Base-by-base conservation (phyloP, 2,797 vertebrate genomes). In the Hydrocynus forskahlii region DNA sequence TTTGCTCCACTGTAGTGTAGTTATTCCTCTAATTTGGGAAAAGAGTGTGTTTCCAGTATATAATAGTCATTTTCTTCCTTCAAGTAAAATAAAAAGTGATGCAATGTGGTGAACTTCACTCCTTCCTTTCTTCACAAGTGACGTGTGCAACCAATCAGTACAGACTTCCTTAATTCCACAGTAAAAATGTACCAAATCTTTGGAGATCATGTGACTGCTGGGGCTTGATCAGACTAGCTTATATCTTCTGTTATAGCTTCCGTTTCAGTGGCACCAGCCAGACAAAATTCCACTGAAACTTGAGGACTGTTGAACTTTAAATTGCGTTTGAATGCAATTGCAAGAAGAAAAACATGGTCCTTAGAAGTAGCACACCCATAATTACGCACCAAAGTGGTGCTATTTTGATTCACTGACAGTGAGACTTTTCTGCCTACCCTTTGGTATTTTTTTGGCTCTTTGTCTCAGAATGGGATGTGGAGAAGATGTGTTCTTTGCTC, bases 131-230 rank as follows among this genome's bases (percentile, higher is more conserved):
- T 45, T 21, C 66, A 21, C 10, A 3, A 6, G 10, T 68, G 66
- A 68, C 40, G 16, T 40, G 40, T n/a, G 10, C 19, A 68, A 9
- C 66, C 66, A 38, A n/a, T 72, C 50, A 55, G 52, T 38, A 29
- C 57, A 52, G 52, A 25, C 38, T 38, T 38, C 5, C 70, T 54
- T 73, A n/a, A 57, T 73, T 57, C 70, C 52, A 38, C 70, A 73
- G 70, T 73, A 25, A 72, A 52, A 48, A 29, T 55, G 19, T 57
- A 73, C 70, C 29, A 12, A n/a, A 38, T 73, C 70, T 35, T 57
- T 73, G 17, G 8, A 7, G 70, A 73, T 17, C 14, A 1, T 5
- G 10, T 72, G 70, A 55, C 50, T 29, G 17, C 17, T n/a, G 6
- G 29, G 70, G 13, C 52, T 38, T 73, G 70, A n/a, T 19, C 52